A percentile compares a stretch with the other conserved stretches of the same genome.
These are phyloP conservation scores for Yponomeuta plumbellus DNA, from an alignment of 2,888 invertebrate genomes.

Conservation along the genomic window DNA sequence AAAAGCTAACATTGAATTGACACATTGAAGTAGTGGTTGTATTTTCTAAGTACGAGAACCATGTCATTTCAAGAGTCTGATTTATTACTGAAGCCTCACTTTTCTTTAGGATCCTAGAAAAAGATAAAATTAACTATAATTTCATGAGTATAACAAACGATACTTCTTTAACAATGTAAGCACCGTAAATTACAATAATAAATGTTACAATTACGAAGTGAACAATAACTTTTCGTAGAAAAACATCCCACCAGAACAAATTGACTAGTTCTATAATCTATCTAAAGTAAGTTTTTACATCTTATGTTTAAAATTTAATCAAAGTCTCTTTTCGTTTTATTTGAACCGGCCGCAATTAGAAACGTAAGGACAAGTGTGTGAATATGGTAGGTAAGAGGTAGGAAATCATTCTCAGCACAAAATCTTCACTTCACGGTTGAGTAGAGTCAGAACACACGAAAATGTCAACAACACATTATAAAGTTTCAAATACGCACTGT, in stretches of 20 bases:
- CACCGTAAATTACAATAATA: constrained; percentile 57
- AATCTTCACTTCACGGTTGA: constrained; percentile 28
- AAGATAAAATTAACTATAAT: neutral
- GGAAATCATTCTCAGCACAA: constrained; percentile 36
- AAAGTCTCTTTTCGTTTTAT: constrained; percentile 60
- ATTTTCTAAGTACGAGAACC: neutral
- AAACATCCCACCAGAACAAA: constrained; percentile 68
- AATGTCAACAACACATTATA: constrained; percentile 9
- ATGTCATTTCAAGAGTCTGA: neutral
- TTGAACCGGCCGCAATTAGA: constrained; percentile 69
- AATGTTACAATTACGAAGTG: constrained; percentile 47
- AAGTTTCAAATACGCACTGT: constrained; percentile 6
- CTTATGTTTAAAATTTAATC: constrained; percentile 54
- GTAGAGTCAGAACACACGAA: neutral
- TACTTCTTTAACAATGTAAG: constrained; percentile 65
- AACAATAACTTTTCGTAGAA: constrained; percentile 65
- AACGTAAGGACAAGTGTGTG: constrained; percentile 36
- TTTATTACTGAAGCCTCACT: neutral
- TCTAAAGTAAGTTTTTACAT: constrained; percentile 54
- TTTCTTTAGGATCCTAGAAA: neutral
- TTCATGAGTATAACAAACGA: constrained; percentile 40
- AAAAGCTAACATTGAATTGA: constrained; percentile 9
- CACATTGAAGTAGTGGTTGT: neutral
- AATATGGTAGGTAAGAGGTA: constrained; percentile 36
- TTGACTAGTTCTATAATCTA: constrained; percentile 73